Evolutionary conservation across 2,113 vertebrate species (phyloP).

Genomic region (Megaceryle maxima): DNA sequence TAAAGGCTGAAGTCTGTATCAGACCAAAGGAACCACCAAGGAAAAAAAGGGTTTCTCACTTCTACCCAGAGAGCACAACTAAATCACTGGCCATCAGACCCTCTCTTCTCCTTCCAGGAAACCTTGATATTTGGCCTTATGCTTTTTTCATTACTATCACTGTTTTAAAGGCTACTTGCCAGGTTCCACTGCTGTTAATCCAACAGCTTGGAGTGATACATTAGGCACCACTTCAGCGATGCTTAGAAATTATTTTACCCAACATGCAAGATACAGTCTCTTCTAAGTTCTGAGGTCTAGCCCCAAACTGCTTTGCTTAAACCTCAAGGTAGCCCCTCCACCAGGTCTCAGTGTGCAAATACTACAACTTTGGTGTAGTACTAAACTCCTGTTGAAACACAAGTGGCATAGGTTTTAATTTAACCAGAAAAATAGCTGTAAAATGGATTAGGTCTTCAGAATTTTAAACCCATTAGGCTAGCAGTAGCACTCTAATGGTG

Average conservation of each 20-base stretch:
- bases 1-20: neutral
- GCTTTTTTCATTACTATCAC: neutral
- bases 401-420: neutral
- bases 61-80: neutral
- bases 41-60: neutral
- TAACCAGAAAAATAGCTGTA: neutral
- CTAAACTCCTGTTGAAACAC: neutral
- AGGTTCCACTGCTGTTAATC: neutral
- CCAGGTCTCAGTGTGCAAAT: neutral
- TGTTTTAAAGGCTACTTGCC: neutral
- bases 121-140: neutral
- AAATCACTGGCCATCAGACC: neutral
- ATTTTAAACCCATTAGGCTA: neutral
- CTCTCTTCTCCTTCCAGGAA: neutral
- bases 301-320: neutral
- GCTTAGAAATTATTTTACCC: neutral
- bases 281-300: neutral
- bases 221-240: neutral
- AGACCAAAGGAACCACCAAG: neutral
- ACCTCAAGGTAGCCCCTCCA: neutral
- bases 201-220: neutral
- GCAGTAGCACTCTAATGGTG: neutral
- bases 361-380: neutral
- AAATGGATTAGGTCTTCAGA: neutral
- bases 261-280: neutral